Evolutionary conservation across 1,140 invertebrate species (phyloP).

Genomic region (Pseudomyrmex gracilis): DNA sequence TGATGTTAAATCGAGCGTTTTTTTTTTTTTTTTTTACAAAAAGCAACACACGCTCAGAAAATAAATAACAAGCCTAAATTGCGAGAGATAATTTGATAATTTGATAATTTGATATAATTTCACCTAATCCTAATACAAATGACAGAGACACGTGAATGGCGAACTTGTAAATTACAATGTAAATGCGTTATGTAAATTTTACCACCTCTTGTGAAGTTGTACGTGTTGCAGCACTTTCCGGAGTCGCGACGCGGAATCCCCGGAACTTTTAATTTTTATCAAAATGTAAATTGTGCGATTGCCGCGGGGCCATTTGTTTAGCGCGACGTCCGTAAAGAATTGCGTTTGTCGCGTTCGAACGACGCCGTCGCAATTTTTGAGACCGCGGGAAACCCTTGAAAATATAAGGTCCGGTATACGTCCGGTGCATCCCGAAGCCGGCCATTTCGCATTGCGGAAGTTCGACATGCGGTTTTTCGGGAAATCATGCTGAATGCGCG

Average conservation of each 20-base stretch:
- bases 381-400: background rate
- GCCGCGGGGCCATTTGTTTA: constrained; percentile 10
- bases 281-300: constrained; percentile 28
- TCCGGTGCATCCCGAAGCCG: background rate
- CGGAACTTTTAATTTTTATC: constrained; percentile 40
- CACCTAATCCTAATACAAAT: background rate
- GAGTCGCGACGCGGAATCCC: background rate
- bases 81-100: background rate
- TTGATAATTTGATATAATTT: constrained; percentile 1
- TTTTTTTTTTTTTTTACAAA: background rate
- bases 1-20: background rate
- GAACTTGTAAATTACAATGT: background rate
- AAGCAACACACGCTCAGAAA: background rate
- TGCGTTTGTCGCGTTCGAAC: background rate
- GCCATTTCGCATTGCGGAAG: background rate
- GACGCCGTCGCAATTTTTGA: background rate
- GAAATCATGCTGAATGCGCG: constrained; percentile 33
- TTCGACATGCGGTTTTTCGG: constrained; percentile 26
- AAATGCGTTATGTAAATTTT: constrained; percentile 4
- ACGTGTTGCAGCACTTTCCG: background rate
- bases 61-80: background rate
- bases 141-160: background rate
- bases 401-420: constrained; percentile 5
- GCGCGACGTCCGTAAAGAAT: constrained; percentile 2
- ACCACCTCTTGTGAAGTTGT: background rate